phyloP scores from a whole-genome alignment of 1,140 invertebrate genomes.

The Eufriesea mexicana region DNA sequence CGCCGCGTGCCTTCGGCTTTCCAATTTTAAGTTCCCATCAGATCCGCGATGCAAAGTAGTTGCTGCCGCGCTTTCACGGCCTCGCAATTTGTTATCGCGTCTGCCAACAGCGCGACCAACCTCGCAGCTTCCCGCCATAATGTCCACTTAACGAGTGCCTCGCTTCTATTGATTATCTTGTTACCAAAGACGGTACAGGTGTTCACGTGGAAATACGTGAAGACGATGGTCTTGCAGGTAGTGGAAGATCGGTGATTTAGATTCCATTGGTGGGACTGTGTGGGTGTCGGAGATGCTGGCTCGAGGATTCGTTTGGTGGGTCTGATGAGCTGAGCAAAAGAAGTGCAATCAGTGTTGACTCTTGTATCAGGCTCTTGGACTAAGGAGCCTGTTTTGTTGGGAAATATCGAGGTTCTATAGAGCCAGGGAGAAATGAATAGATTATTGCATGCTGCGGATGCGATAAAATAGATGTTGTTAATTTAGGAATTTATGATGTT shows the following conservation, averaged over 20 bases:
- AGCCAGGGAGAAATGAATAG: too few species aligned
- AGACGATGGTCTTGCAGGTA: too few species aligned
- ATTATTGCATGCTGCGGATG: too few species aligned
- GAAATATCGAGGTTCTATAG: not conserved
- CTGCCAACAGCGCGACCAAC: not conserved
- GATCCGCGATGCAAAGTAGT: slow-evolving; percentile 44
- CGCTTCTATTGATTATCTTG: slow-evolving; percentile 26
- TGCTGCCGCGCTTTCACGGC: not conserved
- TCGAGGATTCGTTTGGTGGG: not conserved
- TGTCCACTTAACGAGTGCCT: slow-evolving; percentile 26
- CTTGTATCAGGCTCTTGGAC: not conserved
- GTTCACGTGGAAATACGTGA: not conserved
- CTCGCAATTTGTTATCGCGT: slow-evolving; percentile 16
- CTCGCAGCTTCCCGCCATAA: not conserved
- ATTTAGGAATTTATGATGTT: too few species aligned
- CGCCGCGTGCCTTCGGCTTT: not conserved
- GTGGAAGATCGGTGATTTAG: not conserved
- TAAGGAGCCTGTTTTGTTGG: not conserved
- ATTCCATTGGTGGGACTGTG: not conserved
- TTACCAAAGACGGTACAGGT: slow-evolving; percentile 3
- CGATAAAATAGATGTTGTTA: too few species aligned
- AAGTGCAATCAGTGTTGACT: not conserved
- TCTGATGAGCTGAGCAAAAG: not conserved
- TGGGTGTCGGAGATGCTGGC: not conserved
- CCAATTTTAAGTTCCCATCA: slow-evolving; percentile 31